These are phyloP conservation scores for Patella ulyssiponensis DNA, from an alignment of 2,888 invertebrate species.

Conservation along the genomic window DNA sequence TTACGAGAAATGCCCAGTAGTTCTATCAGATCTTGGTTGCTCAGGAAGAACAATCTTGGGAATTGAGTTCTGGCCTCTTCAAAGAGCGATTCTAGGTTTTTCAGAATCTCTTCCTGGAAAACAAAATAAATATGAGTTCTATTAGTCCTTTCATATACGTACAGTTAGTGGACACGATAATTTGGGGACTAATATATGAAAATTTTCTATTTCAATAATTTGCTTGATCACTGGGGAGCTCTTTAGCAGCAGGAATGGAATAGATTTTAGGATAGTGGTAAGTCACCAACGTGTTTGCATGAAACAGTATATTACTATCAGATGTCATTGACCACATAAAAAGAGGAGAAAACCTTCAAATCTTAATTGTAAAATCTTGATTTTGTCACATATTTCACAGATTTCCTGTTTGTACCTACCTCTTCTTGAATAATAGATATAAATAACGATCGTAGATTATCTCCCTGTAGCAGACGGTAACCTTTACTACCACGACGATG, in stretches of 20 bases:
- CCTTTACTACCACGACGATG: slow-evolving; percentile 66
- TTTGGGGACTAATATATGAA: too few species aligned
- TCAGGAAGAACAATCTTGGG: slow-evolving; percentile 69
- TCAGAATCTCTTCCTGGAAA: slow-evolving; percentile 65
- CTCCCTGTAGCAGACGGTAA: slow-evolving; percentile 67
- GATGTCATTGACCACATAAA: too few species aligned
- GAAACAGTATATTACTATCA: too few species aligned
- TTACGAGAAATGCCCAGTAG: slow-evolving; percentile 66
- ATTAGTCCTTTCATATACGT: background rate
- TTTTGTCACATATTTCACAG: too few species aligned
- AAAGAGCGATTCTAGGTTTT: slow-evolving; percentile 54
- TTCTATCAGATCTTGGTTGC: slow-evolving; percentile 65
- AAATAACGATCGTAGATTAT: slow-evolving; percentile 60
- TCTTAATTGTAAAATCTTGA: too few species aligned
- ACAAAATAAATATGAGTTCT: background rate
- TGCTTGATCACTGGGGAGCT: too few species aligned
- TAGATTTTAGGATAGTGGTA: too few species aligned
- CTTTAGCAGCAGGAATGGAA: too few species aligned
- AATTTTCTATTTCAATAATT: background rate
- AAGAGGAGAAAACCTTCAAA: too few species aligned
- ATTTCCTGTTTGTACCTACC: slow-evolving; percentile 40
- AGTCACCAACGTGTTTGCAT: too few species aligned
- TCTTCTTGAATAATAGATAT: slow-evolving; percentile 56
- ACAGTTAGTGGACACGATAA: background rate
- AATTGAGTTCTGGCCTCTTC: slow-evolving; percentile 61